These are phyloP conservation scores for Slavum lentiscoides DNA, from an alignment of 2,888 invertebrate genomes.

Conservation along the genomic window DNA sequence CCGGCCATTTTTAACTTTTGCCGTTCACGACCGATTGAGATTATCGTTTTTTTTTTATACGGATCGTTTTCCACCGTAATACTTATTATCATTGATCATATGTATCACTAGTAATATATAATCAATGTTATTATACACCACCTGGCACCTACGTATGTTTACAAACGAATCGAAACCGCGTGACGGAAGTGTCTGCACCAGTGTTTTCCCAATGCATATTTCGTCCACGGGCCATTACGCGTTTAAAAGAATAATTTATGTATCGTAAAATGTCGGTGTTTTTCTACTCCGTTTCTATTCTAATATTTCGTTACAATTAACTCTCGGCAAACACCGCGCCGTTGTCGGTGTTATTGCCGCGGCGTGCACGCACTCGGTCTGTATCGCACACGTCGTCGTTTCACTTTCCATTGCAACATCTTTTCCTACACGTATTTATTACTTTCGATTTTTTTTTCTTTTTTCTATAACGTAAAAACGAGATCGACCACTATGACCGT, in stretches of 20 bases:
- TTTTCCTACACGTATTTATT: slow-evolving; percentile 41
- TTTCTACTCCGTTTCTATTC: slow-evolving; percentile 28
- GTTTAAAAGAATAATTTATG: slow-evolving; percentile 15
- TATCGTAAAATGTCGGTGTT: slow-evolving; percentile 14
- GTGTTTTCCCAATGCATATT: slow-evolving; percentile 7
- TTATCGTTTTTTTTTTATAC: not conserved
- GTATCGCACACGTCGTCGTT: slow-evolving; percentile 48
- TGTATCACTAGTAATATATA: no score
- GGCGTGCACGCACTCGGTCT: slow-evolving; percentile 32
- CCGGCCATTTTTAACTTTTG: no score
- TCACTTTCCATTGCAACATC: slow-evolving; percentile 53
- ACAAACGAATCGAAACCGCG: slow-evolving; percentile 40
- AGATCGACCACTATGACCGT: not conserved
- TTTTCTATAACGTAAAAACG: slow-evolving; percentile 12
- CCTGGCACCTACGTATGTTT: no score
- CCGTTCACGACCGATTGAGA: not conserved
- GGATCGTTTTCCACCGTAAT: slow-evolving; percentile 2
- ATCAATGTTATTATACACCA: no score
- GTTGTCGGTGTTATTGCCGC: slow-evolving; percentile 21
- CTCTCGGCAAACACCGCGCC: slow-evolving; percentile 3
- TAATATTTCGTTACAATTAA: not conserved
- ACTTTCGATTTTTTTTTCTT: slow-evolving; percentile 50
- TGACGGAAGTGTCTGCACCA: slow-evolving; percentile 43
- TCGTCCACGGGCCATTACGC: slow-evolving; percentile 46
- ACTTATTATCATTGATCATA: no score